These are phyloP conservation scores for Macroglossus sobrinus DNA, from an alignment of 2,113 vertebrate species.

Conservation along the genomic window DNA sequence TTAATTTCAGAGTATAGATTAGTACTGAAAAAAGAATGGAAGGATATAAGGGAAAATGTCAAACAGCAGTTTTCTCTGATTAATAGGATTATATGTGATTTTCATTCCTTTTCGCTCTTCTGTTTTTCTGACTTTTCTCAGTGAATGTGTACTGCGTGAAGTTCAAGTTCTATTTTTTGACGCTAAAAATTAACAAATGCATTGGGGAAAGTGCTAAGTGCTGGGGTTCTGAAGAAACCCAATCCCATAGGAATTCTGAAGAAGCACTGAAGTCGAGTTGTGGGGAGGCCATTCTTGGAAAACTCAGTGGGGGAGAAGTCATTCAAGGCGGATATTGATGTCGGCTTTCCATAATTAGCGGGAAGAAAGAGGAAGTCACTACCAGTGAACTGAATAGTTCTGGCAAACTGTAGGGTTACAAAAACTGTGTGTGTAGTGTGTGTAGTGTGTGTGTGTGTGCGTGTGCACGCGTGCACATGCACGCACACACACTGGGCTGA, in stretches of 20 bases:
- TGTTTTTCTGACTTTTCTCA: background rate
- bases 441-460: too few relatives aligned
- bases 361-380: background rate
- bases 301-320: background rate
- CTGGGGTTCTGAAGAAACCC: background rate
- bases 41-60: background rate
- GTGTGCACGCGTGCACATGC: too few relatives aligned
- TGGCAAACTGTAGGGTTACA: background rate
- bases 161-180: background rate
- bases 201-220: background rate
- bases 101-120: background rate
- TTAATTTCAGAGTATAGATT: background rate
- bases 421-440: too few relatives aligned
- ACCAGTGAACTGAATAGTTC: background rate
- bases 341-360: fast-evolving
- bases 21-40: background rate
- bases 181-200: background rate
- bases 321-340: background rate
- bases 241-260: background rate
- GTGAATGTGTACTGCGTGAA: background rate
- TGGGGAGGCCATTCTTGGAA: background rate
- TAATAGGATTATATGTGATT: background rate
- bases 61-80: background rate
- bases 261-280: background rate
- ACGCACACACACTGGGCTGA: background rate